Evolutionary conservation across 2,797 vertebrate genomes (phyloP).

Genomic region (Pristis pectinata): DNA sequence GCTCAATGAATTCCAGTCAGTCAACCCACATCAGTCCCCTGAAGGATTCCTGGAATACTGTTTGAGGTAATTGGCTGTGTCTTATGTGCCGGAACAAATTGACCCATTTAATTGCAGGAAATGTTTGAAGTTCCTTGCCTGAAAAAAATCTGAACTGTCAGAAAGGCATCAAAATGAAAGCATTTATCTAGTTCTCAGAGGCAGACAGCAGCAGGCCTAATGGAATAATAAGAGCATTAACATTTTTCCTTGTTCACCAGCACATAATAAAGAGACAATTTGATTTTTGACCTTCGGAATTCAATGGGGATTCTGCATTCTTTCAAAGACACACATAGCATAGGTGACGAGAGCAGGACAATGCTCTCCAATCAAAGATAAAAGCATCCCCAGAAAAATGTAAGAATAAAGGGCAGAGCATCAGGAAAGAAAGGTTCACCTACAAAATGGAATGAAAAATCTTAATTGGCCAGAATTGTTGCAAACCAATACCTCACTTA

Average conservation of each 20-base stretch:
- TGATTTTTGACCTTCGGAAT: slow-evolving; percentile 31
- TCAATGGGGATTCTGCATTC: slow-evolving; percentile 25
- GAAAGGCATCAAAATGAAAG: slow-evolving; percentile 27
- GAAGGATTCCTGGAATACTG: neutral
- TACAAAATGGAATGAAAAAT: neutral
- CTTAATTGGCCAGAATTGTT: slow-evolving; percentile 11
- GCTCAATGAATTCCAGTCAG: neutral
- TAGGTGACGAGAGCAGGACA: slow-evolving; percentile 20
- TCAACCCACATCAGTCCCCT: neutral
- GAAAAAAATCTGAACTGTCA: neutral
- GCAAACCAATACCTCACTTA: neutral
- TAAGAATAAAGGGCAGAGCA: neutral
- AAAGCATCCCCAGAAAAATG: neutral
- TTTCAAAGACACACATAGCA: slow-evolving; percentile 1
- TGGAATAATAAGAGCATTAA: slow-evolving; percentile 37
- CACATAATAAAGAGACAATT: slow-evolving; percentile 33
- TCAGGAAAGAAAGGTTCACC: neutral
- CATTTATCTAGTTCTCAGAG: slow-evolving; percentile 22
- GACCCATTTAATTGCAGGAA: slow-evolving; percentile 34
- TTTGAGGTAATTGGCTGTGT: slow-evolving; percentile 36
- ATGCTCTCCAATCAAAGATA: neutral
- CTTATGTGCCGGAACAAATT: slow-evolving; percentile 37
- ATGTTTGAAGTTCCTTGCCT: slow-evolving; percentile 12
- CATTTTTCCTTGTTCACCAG: slow-evolving; percentile 19
- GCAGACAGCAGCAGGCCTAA: slow-evolving; percentile 1